Percentiles rank a stretch among this genome's conserved stretches.
Evolutionary conservation across 2,797 vertebrate genomes (phyloP).

Genomic region (Holocentrus rufus): DNA sequence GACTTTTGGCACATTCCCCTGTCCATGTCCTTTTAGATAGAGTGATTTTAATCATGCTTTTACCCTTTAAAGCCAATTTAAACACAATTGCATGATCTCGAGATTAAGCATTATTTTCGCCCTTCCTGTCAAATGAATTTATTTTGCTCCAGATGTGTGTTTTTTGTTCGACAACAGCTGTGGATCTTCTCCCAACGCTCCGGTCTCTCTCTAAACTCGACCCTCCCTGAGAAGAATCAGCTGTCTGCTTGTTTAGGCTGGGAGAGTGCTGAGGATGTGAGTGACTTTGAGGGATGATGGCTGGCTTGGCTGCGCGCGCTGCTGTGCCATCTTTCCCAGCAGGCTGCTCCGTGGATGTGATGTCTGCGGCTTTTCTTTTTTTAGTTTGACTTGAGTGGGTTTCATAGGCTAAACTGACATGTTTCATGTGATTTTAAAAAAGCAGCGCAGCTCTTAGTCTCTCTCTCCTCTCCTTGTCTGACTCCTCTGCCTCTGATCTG

Average conservation of each 20-base stretch:
- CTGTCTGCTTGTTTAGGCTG: constrained; percentile 61
- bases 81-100: too few relatives aligned
- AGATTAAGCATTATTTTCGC: not conserved
- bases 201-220: constrained; percentile 48
- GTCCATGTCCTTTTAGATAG: not conserved
- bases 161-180: constrained; percentile 57
- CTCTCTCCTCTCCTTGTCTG: not conserved
- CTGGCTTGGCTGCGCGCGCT: constrained; percentile 4
- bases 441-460: not conserved
- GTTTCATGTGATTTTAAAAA: constrained; percentile 6
- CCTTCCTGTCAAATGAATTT: not conserved
- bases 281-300: constrained; percentile 23
- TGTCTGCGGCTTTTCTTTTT: too few relatives aligned
- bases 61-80: not conserved
- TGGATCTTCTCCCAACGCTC: constrained; percentile 56
- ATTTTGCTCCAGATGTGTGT: not conserved
- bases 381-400: not conserved
- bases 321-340: constrained; percentile 1
- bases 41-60: not conserved
- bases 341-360: too few relatives aligned
- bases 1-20: not conserved
- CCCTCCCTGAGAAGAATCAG: constrained; percentile 61
- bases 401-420: constrained; percentile 7
- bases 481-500: not conserved
- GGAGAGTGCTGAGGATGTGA: constrained; percentile 49